Conservation (phyloP, 2,888 invertebrate species). For the Synergus itoensis region DNA sequence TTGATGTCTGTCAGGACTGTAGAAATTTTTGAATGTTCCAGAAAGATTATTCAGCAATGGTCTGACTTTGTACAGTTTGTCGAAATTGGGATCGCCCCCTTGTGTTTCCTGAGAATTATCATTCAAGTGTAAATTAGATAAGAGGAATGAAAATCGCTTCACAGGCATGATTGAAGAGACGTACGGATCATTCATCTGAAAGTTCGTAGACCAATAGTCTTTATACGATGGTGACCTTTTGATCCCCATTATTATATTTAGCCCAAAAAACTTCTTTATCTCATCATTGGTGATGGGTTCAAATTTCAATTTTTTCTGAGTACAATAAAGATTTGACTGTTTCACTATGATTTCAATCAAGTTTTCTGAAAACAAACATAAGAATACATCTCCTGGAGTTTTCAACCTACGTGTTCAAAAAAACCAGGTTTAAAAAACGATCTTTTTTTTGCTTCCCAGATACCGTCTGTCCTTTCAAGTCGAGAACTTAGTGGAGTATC, state of each 20-base stretch:
- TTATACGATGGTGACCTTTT: slow-evolving; percentile 44
- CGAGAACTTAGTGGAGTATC: slow-evolving; percentile 26
- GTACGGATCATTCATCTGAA: slow-evolving; percentile 49
- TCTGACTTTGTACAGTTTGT: slow-evolving; percentile 44
- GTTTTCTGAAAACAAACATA: slow-evolving; percentile 49
- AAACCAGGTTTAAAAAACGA: neutral
- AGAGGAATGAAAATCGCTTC: slow-evolving; percentile 26
- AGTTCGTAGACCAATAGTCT: slow-evolving; percentile 52
- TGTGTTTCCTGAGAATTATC: slow-evolving; percentile 40
- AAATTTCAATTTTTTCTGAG: slow-evolving; percentile 44
- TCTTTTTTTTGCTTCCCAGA: slow-evolving; percentile 42
- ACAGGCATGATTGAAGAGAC: slow-evolving; percentile 33
- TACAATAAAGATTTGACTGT: slow-evolving; percentile 57
- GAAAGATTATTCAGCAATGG: slow-evolving; percentile 39
- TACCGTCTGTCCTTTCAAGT: slow-evolving; percentile 30
- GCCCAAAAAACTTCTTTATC: slow-evolving; percentile 31
- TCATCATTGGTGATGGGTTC: slow-evolving; percentile 23
- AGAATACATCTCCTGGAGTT: slow-evolving; percentile 48
- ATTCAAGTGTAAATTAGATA: slow-evolving; percentile 34
- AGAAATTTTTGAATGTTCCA: slow-evolving; percentile 35
- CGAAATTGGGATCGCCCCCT: slow-evolving; percentile 19
- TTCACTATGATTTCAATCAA: slow-evolving; percentile 52
- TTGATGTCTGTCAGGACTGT: slow-evolving; percentile 44
- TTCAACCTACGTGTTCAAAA: slow-evolving; percentile 30
- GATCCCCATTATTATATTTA: slow-evolving; percentile 24